Conservation (phyloP, 2,113 vertebrate genomes). For the Melospiza melodia region DNA sequence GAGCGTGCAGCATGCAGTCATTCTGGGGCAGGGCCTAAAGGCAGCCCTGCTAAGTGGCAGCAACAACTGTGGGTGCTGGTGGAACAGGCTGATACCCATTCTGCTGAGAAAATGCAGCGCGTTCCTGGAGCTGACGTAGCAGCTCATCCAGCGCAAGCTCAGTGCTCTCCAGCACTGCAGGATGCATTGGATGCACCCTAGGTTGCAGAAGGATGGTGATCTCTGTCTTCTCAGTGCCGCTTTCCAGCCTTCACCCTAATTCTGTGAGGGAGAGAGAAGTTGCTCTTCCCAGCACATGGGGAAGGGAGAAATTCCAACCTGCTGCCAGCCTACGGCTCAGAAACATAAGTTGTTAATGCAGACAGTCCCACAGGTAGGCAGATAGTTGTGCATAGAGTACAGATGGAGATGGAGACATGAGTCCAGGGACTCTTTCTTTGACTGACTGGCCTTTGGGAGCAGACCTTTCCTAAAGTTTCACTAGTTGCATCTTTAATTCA, state of each 20-base stretch:
- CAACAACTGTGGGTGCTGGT: background rate
- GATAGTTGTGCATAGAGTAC: background rate
- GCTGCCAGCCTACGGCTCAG: background rate
- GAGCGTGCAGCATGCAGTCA: background rate
- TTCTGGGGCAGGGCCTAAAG: background rate
- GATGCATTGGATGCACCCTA: too few relatives aligned
- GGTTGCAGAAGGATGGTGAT: background rate
- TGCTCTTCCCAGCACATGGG: background rate
- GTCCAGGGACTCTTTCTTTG: background rate
- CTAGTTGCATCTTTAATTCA: background rate
- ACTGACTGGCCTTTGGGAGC: background rate
- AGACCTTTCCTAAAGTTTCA: background rate
- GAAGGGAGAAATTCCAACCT: background rate
- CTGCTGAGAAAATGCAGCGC: background rate
- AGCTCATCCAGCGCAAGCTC: background rate
- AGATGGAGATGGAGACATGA: background rate
- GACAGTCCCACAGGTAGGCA: background rate
- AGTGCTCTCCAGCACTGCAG: background rate
- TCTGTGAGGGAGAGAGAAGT: background rate
- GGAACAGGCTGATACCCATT: background rate
- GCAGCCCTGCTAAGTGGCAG: background rate
- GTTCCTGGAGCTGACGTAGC: background rate
- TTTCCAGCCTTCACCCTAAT: background rate
- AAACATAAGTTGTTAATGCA: background rate
- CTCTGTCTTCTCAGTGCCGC: background rate